Conservation (phyloP, 2,113 vertebrate genomes). For the Trogon surrucura region DNA sequence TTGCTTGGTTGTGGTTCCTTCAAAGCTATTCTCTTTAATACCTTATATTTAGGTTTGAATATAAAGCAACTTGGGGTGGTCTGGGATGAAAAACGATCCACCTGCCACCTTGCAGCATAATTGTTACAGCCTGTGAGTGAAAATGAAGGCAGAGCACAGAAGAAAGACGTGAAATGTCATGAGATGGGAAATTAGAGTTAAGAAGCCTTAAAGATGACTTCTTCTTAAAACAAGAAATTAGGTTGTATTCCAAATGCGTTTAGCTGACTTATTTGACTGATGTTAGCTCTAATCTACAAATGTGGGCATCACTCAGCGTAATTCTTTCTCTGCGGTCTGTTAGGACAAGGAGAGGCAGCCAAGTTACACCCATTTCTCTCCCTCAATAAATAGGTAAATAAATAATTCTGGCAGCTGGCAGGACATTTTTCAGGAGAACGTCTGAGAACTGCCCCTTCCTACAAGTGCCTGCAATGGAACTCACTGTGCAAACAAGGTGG, state of each 20-base stretch:
- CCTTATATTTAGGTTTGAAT: neutral
- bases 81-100: neutral
- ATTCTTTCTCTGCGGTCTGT: neutral
- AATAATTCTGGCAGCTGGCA: neutral
- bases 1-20: neutral
- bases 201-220: neutral
- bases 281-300: neutral
- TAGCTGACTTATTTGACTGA: neutral
- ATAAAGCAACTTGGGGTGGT: neutral
- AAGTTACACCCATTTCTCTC: neutral
- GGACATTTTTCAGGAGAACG: neutral
- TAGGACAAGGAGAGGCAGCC: neutral
- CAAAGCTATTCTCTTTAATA: neutral
- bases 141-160: neutral
- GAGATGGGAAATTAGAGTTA: neutral
- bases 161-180: neutral
- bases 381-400: neutral
- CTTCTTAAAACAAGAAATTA: neutral
- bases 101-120: neutral
- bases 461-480: neutral
- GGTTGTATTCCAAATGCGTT: neutral
- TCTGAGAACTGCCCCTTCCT: neutral
- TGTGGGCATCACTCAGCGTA: neutral
- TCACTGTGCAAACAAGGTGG: neutral
- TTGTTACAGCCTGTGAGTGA: neutral